A percentile compares a stretch with the other conserved stretches of the same genome.
Conservation (phyloP, 2,888 invertebrate species). For the Protonemura montana region DNA sequence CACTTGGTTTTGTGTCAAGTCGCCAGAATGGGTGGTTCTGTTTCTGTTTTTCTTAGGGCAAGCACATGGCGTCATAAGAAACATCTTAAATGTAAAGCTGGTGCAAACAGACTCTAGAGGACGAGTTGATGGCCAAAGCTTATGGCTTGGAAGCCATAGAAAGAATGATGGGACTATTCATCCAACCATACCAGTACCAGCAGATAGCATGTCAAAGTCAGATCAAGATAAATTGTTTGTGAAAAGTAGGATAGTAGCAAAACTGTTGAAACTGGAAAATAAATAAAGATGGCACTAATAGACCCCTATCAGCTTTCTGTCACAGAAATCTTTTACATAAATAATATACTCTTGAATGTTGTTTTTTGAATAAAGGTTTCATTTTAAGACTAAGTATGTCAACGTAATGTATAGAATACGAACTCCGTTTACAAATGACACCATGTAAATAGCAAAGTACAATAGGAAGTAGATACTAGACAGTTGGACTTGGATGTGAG, state of each 20-base stretch:
- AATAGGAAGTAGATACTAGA: too few relatives aligned
- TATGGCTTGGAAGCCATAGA: slow-evolving; percentile 15
- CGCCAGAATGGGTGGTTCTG: slow-evolving; percentile 53
- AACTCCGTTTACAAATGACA: too few relatives aligned
- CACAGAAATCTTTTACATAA: not conserved
- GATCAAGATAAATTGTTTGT: slow-evolving; percentile 22
- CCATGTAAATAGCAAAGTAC: too few relatives aligned
- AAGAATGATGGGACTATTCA: slow-evolving; percentile 32
- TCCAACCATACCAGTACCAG: not conserved
- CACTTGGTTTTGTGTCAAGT: slow-evolving; percentile 52
- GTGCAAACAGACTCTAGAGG: slow-evolving; percentile 26
- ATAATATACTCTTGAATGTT: too few relatives aligned
- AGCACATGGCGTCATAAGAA: slow-evolving; percentile 52
- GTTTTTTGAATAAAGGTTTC: not conserved
- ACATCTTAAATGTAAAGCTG: slow-evolving; percentile 52
- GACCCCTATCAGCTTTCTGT: not conserved
- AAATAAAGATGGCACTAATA: not conserved
- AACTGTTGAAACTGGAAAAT: not conserved
- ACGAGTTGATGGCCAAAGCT: not conserved
- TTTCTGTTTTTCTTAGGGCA: slow-evolving; percentile 52
- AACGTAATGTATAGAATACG: too few relatives aligned
- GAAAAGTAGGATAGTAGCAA: not conserved
- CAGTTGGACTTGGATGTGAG: too few relatives aligned
- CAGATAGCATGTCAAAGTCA: not conserved
- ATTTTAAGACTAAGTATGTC: too few relatives aligned